Evolutionary conservation across 2,113 vertebrate species (phyloP), one percentile per base, ranked within the genome.

Genomic region (Corydoras maculifer): DNA sequence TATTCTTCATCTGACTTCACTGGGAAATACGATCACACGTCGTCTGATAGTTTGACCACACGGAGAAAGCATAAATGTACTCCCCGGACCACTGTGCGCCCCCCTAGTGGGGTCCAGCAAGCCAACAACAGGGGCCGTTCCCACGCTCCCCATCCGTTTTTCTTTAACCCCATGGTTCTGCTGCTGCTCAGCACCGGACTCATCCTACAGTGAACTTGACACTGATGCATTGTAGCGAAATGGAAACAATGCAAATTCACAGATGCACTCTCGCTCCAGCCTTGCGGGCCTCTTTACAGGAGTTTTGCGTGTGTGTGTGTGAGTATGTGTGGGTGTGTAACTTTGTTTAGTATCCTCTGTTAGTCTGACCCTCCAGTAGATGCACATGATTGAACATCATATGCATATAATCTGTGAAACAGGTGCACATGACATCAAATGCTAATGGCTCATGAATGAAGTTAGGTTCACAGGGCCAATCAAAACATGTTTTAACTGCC

Each of bases 31-130:
- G 89, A 89, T 81, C 89, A 87, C 73, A 90, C 88, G 1, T 85
- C 87, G 50, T 84, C 89, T 8, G 87, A 89, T 12, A 83, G 86
- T 71, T 87, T 84, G 60, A 70, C 92, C 75, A 92, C 95, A 62
- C 90, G 89, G 77, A 92, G 93, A 83, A 97, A 93, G 91, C 90
- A 94, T 84, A 99, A 99, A 86, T 99, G 97, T 74, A 89, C 86
- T 79, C 91, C 91, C 77, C 92, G 94, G 91, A 93, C 75, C 91
- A 92, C 88, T 87, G 84, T 95, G 76, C 92, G 90, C 57, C 87
- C 93, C 72, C 96, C 96, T 59, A 98, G 95, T 3, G 95, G 96
- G 85, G 96, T 99, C 53, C 94, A 96, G 86, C 94, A 94, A 88
- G 93, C 94, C 8, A 91, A 92, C 65, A 89, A 86, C 11, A 74